Evolutionary conservation across 2,888 invertebrate species (phyloP), one percentile per base, ranked within the genome.

Genomic region (Peribatodes rhomboidaria): DNA sequence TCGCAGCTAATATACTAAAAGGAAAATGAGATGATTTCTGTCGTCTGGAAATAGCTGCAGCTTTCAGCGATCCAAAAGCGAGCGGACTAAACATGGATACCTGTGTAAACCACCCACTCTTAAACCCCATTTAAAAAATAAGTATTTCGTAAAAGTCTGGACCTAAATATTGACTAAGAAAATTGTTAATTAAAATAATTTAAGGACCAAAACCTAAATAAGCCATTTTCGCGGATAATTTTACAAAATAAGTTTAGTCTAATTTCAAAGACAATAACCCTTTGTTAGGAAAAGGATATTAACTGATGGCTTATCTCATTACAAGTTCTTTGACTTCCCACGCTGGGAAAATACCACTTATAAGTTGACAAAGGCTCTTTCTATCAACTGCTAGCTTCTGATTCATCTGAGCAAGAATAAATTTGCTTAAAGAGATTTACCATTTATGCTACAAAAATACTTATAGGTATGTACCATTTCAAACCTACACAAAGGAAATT

Each of bases 251-350:
- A 59, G 49, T 64, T 44, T 33, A 35, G 22, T 42, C 35, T 54
- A 35, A 58, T 59, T 54, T 41, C 18, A 41, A 58, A 55, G 33
- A 60, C 56, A 56, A 60, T 55, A 44, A 54, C 37, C 50, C 37
- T 35, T 57, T 47, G 57, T 46, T 18, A 57, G 27, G 33, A 22
- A 46, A 57, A 18, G 52, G 57, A 35, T 49, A 49, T 63, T 31
- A 64, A 55, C 11, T 64, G 54, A 35, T n/a, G 37, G 64, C 53
- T 42, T 55, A 54, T 49, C 54, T 49, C 35, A 27, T 56, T 56
- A 62, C 18, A 20, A 58, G 50, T 59, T 42, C 54, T 47, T 64
- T 35, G 41, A 54, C 64, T 44, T 33, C 64, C 63, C 52, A 57
- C 63, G 57, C 47, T 47, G 22, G 14, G 13, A 27, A 56, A 62